Percentiles rank a stretch among this genome's conserved stretches.
phyloP scores from a whole-genome alignment of 2,113 vertebrate species.

The Chaetodon auriga region DNA sequence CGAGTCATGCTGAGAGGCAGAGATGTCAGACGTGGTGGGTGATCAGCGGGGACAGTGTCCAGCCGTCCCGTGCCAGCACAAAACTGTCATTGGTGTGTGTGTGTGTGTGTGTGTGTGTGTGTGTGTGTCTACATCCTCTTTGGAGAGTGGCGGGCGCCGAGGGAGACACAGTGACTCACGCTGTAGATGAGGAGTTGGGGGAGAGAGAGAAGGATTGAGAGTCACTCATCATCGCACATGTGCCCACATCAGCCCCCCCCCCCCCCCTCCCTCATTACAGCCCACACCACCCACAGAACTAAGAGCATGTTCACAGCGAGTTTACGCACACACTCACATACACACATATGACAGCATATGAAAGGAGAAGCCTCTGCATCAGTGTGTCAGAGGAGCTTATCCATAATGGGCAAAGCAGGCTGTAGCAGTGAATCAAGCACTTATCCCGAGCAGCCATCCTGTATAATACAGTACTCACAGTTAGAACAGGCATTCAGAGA shows the following conservation, averaged over 20 bases:
- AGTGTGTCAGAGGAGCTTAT: slow-evolving; percentile 69
- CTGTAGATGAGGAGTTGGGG: slow-evolving; percentile 17
- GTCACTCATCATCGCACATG: slow-evolving; percentile 59
- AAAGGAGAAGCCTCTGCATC: slow-evolving; percentile 61
- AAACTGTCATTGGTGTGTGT: slow-evolving; percentile 39
- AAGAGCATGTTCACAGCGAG: slow-evolving; percentile 43
- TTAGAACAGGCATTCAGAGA: slow-evolving; percentile 62
- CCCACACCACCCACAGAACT: slow-evolving; percentile 61
- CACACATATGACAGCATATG: slow-evolving; percentile 29
- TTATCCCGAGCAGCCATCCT: slow-evolving; percentile 67
- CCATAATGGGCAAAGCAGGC: slow-evolving; percentile 68
- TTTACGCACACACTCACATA: not conserved
- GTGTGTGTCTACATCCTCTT: slow-evolving; percentile 11
- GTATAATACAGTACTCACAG: slow-evolving; percentile 60
- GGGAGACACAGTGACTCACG: slow-evolving; percentile 61
- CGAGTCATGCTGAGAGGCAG: slow-evolving; percentile 55
- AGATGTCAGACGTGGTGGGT: slow-evolving; percentile 52
- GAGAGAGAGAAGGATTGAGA: slow-evolving; percentile 49
- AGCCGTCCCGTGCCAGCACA: slow-evolving; percentile 51
- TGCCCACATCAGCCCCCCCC: slow-evolving; percentile 46
- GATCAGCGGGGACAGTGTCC: slow-evolving; percentile 58
- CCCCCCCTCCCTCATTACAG: slow-evolving; percentile 57
- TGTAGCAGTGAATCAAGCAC: slow-evolving; percentile 68
- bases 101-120: slow-evolving; percentile 1
- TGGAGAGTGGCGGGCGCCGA: slow-evolving; percentile 16